Evolutionary conservation across 2,797 vertebrate species (phyloP), one percentile per base, ranked within the genome.

Genomic region (Anas bernieri): DNA sequence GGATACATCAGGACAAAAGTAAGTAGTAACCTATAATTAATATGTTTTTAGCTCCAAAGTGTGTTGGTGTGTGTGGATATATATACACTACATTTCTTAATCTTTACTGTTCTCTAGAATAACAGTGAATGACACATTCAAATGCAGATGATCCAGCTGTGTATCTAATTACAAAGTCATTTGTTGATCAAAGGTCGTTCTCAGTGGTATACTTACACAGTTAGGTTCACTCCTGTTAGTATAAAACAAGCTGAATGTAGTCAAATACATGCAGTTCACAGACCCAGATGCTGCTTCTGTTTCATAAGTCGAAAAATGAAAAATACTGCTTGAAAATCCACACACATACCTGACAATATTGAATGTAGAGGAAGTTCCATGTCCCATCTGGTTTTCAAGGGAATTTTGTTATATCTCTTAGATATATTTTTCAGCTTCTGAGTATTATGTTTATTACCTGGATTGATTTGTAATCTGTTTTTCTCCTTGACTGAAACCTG

Each of bases 391-490:
- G 35, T 88, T 94, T 96, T 72, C 90, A 90, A 79, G 33, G 61
- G 63, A 94, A 88, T 94, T 86, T 84, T 83, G 61, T 93, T 83
- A 37, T 17, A 64, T 74, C 61, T 82, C 93, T 90, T 67, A 86
- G 77, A 54, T 56, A 91, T 3, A 74, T 90, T 84, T 96, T 92
- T 84, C 67, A 94, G 68, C 35, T 88, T 79, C 70, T 92, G 41
- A 5, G 41, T 88, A 85, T 74, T 80, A 92, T 18, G 0, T 88
- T 95, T 96, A 92, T 95, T 92, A 74, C 81, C 64, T 41, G 72
- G 83, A 93, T 90, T 84, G 88, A 91, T 91, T 75, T 84, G 26
- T 88, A 92, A 94, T 91, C 83, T 93, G 54, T 35, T 92, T 95
- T 93, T 58, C 83, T 90, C 56, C 80, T 86, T 88, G 68, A 84